phyloP scores from a whole-genome alignment of 2,113 vertebrate genomes.

The Paradoxurus hermaphroditus region DNA sequence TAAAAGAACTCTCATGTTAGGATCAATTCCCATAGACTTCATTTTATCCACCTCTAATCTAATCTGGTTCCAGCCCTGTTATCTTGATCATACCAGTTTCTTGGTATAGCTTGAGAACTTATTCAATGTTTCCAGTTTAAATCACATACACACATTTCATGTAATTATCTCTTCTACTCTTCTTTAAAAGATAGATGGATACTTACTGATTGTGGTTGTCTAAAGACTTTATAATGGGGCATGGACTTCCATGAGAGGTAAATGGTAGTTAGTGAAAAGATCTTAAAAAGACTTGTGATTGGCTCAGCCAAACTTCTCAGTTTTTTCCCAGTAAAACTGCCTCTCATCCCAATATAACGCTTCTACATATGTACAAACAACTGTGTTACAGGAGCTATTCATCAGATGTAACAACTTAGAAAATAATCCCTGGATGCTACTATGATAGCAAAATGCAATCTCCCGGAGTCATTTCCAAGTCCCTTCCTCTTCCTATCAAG shows the following conservation, averaged over 20 bases:
- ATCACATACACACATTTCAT: not conserved
- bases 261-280: not conserved
- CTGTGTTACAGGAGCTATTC: not conserved
- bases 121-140: not conserved
- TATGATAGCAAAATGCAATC: not conserved
- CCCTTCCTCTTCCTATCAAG: not conserved
- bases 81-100: not conserved
- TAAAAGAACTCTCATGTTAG: not conserved
- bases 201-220: not conserved
- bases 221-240: not conserved
- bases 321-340: not conserved
- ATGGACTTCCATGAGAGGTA: not conserved
- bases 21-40: not conserved
- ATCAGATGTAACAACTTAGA: not conserved
- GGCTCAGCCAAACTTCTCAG: not conserved
- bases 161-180: not conserved
- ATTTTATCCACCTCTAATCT: not conserved
- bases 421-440: not conserved
- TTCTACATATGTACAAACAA: not conserved
- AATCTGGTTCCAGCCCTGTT: not conserved
- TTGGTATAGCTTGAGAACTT: not conserved
- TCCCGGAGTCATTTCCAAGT: not conserved
- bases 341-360: not conserved
- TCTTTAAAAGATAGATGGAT: slow-evolving; percentile 24
- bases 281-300: not conserved